Evolutionary conservation across 2,113 vertebrate genomes (phyloP), one percentile per base, ranked within the genome.

Genomic region (Pseudopodoces humilis): DNA sequence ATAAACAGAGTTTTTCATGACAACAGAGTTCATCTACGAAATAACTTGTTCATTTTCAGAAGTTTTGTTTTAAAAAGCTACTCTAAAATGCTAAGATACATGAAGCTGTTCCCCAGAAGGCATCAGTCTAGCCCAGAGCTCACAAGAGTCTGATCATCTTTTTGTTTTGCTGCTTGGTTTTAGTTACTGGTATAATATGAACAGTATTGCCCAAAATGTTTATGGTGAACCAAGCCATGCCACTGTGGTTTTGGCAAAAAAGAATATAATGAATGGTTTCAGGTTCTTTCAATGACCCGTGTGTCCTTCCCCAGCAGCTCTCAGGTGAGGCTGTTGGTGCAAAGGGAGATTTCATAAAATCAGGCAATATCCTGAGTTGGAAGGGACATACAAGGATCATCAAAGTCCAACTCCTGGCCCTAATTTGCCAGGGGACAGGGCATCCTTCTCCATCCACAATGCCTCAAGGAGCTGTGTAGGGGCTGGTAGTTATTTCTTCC

Each of bases 161-260:
- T 82, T 56, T 89, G 14, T 80, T 70, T 47, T 52, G 60, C 53
- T 81, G 22, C 47, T 86, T 81, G 63, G 13, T 91, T 97, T 95
- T 33, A 39, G 59, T 65, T 62, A 46, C 2, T 31, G 63, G 27
- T 6, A 1, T 68, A 55, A 18, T 69, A 50, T 20, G 33, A 86
- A 33, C 18, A 70, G 35, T 0, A 0, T 30, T 70, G 33, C 75
- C 59, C 63, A 30, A 79, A 93, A 49, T 76, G 35, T 65, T 83
- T 49, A 21, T 2, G 6, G 18, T 62, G n/a, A 74, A 28, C 63
- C 84, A 83, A 92, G 71, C 79, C 76, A 8, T 25, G 28, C 12
- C 17, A 5, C 8, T 21, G 4, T 37, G 41, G 2, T 84, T 92
- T 86, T 78, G 83, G 43, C 80, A 67, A 83, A 37, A n/a, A 62